Base-by-base conservation (phyloP, 2,888 invertebrate species). In the Ceramica pisi region DNA sequence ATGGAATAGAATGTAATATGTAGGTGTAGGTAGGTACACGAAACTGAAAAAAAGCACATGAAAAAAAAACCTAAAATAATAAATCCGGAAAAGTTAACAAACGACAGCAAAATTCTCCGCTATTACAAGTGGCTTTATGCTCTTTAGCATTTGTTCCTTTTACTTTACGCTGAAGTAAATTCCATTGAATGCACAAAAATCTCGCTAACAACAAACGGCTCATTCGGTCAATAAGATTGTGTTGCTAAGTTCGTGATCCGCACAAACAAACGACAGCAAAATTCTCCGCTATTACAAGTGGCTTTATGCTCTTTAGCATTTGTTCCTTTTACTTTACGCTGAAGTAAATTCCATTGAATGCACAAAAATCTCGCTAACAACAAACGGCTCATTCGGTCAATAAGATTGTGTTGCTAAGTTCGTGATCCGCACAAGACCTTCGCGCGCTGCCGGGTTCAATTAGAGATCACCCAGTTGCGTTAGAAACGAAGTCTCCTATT, bases 381-480 rank as follows among this genome's bases (percentile, higher is more conserved):
- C 65, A 62, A 78, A 78, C 65, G 61, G 66, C 78, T 85, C 82
- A 85, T 87, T 88, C 81, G 83, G 84, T 85, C 84, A 87, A 83
- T 80, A 81, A 85, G 81, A 80, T 82, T 82, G 78, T 87, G 80
- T 77, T 84, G 75, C 74, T 66, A 78, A 82, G 80, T 81, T 84
- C 78, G 74, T 91, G 89, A 91, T 91, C 86, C 80, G 86, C 80
- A 81, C 83, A 85, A 89, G 90, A 89, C 90, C 92, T 92, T 90
- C 90, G 89, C 89, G 86, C 86, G 84, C 89, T 92, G 91, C 90
- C 92, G 90, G 90, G 91, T 93, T 92, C 91, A 92, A 93, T 93
- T 91, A 92, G 89, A 89, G 90, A 91, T 91, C 90, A 91, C 87
- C 89, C 89, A 87, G 90, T 92, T 91, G 91, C 90, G 90, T 91